Conservation (phyloP, 2,888 invertebrate species). For the Catotricha subobsoleta region DNA sequence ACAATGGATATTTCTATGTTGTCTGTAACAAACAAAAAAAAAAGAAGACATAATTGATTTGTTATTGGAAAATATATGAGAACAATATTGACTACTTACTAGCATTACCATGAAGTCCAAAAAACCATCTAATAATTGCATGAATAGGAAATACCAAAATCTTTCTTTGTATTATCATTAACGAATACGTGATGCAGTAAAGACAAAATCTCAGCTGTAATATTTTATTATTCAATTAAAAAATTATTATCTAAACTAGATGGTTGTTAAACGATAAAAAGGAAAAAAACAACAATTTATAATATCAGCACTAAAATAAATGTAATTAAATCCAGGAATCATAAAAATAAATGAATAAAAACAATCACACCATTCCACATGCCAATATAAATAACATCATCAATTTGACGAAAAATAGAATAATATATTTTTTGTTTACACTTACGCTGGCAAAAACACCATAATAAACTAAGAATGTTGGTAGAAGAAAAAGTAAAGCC, state of each 20-base stretch:
- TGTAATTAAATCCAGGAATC: not conserved
- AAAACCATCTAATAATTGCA: conserved; percentile 19
- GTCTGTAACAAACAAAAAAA: not conserved
- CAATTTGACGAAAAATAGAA: too few relatives aligned
- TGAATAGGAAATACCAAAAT: conserved; percentile 23
- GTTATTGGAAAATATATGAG: not conserved
- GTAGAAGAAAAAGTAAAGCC: conserved; percentile 24
- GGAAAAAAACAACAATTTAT: not conserved
- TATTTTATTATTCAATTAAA: too few relatives aligned
- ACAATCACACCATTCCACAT: not conserved
- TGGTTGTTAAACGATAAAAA: not conserved
- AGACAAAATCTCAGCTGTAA: conserved; percentile 16
- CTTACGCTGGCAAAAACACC: conserved; percentile 27
- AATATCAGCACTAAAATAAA: not conserved
- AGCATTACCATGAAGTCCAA: conserved; percentile 13
- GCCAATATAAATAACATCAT: not conserved
- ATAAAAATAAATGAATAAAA: not conserved
- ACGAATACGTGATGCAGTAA: conserved; percentile 15
- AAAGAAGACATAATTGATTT: not conserved
- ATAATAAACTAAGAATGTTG: conserved; percentile 27
- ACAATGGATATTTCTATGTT: not conserved
- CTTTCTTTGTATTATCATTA: conserved; percentile 19
- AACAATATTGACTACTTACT: not conserved
- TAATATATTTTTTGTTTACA: conserved; percentile 3
- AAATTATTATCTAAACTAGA: conserved; percentile 7